A percentile compares a stretch with the other conserved stretches of the same genome.
Conservation (phyloP, 2,113 vertebrate species). For the Casuarius casuarius region DNA sequence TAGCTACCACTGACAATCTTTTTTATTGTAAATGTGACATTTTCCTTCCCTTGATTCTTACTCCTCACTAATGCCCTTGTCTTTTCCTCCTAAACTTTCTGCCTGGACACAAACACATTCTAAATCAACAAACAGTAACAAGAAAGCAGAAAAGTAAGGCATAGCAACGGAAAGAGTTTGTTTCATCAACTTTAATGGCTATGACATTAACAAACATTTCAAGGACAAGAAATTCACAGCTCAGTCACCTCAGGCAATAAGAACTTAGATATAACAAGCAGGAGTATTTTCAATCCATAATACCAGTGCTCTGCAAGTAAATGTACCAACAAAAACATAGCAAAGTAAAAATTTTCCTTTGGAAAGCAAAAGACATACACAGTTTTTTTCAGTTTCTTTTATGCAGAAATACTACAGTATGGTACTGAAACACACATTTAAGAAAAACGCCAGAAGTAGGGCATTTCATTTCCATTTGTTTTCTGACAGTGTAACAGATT, state of each 20-base stretch:
- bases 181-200: not conserved
- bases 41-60: not conserved
- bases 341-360: not conserved
- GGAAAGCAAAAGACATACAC: not conserved
- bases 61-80: not conserved
- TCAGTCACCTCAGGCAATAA: not conserved
- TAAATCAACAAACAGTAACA: not conserved
- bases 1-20: not conserved
- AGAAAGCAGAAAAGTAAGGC: not conserved
- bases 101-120: not conserved
- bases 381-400: not conserved
- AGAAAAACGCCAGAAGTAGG: not conserved
- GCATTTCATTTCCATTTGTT: not conserved
- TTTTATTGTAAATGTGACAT: not conserved
- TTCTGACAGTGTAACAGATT: not conserved
- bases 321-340: not conserved
- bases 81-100: not conserved
- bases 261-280: not conserved
- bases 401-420: not conserved
- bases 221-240: not conserved
- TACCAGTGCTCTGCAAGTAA: not conserved
- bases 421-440: fast-evolving
- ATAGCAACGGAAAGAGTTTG: not conserved
- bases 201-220: not conserved
- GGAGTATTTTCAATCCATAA: not conserved